These are phyloP conservation scores for Rhyacophila evoluta DNA, from an alignment of 2,888 invertebrate species.

Conservation along the genomic window DNA sequence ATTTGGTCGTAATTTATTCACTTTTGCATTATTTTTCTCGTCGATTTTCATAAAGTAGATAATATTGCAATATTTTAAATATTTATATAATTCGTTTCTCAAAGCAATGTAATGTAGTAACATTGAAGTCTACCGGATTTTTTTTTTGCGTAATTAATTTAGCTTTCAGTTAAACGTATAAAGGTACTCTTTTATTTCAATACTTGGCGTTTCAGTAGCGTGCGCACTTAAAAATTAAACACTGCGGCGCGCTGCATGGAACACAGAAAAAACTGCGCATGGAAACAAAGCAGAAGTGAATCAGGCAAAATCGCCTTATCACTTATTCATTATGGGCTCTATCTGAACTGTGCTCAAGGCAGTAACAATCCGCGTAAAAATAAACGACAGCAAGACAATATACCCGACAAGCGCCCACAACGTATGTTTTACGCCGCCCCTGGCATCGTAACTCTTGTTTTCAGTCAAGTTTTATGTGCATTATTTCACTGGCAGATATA, in stretches of 20 bases:
- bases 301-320: slow-evolving; percentile 35
- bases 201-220: neutral
- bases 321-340: slow-evolving; percentile 49
- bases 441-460: slow-evolving; percentile 66
- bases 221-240: neutral
- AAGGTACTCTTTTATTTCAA: neutral
- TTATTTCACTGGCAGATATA: slow-evolving; percentile 70
- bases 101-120: too few relatives aligned
- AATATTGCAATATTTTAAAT: too few relatives aligned
- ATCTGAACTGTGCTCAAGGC: slow-evolving; percentile 36
- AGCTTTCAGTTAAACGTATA: too few relatives aligned
- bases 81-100: too few relatives aligned
- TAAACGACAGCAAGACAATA: slow-evolving; percentile 47
- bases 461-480: slow-evolving; percentile 71
- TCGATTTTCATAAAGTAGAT: too few relatives aligned
- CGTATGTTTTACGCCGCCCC: slow-evolving; percentile 40
- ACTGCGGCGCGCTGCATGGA: neutral
- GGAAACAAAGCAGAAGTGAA: slow-evolving; percentile 27
- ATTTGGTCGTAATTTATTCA: too few relatives aligned
- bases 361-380: slow-evolving; percentile 51
- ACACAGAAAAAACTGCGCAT: neutral
- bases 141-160: too few relatives aligned
- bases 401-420: slow-evolving; percentile 34
- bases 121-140: too few relatives aligned
- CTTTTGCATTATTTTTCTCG: too few relatives aligned